phyloP scores from a whole-genome alignment of 2,797 vertebrate genomes.

The Xenops minutus region DNA sequence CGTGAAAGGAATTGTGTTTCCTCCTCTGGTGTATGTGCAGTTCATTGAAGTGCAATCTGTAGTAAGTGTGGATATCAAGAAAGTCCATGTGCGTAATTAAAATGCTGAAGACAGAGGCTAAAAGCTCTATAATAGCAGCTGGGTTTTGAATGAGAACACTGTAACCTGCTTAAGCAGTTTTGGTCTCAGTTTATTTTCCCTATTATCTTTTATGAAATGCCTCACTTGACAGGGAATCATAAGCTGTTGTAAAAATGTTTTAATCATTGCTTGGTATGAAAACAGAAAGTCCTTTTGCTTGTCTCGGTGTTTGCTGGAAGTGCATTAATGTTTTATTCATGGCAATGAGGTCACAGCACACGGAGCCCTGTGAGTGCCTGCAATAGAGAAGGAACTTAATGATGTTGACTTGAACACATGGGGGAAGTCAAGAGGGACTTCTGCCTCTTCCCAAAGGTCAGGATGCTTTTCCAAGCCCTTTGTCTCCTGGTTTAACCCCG shows the following conservation, averaged over 20 bases:
- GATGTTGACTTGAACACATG: not conserved
- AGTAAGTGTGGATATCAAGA: not conserved
- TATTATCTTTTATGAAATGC: not conserved
- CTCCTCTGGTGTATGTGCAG: not conserved
- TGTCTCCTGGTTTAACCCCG: not conserved
- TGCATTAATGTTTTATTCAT: conserved; percentile 31
- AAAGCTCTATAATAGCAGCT: not conserved
- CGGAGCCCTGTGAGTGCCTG: not conserved
- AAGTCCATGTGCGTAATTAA: not conserved
- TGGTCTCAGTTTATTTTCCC: not conserved
- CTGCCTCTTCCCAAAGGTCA: not conserved
- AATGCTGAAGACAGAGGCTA: not conserved
- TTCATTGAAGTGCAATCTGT: not conserved
- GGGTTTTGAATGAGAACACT: not conserved
- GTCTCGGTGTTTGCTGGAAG: not conserved
- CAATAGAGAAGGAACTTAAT: not conserved
- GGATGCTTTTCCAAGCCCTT: not conserved
- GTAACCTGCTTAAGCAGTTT: not conserved
- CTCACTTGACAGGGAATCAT: conserved; percentile 5
- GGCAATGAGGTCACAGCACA: not conserved
- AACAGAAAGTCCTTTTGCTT: conserved; percentile 15
- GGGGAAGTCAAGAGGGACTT: not conserved
- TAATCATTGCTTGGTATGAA: conserved; percentile 12
- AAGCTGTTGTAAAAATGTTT: conserved; percentile 10
- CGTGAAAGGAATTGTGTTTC: not conserved